A percentile compares a stretch with the other conserved stretches of the same genome.
These are phyloP conservation scores for Hippopotamus amphibius DNA, from an alignment of 2,113 vertebrate genomes.

Conservation along the genomic window DNA sequence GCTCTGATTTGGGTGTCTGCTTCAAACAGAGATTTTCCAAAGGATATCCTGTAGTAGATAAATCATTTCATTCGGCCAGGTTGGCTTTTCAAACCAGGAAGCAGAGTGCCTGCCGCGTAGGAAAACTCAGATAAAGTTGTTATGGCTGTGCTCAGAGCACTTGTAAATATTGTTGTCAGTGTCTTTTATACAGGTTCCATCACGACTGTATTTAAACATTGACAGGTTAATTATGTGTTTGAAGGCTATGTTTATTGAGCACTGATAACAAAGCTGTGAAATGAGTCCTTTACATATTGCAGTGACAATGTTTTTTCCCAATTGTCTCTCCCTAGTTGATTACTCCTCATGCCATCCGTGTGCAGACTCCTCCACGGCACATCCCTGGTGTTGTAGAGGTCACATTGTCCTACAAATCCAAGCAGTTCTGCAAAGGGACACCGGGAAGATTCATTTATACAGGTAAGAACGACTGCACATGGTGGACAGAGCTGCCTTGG, in stretches of 20 bases:
- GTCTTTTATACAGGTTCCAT: constrained; percentile 81
- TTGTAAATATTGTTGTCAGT: constrained; percentile 85
- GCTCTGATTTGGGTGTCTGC: constrained; percentile 59
- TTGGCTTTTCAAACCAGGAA: constrained; percentile 73
- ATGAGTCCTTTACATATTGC: constrained; percentile 77
- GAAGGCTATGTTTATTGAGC: constrained; percentile 87
- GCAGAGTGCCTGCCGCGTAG: constrained; percentile 71
- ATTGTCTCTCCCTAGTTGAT: constrained; percentile 92
- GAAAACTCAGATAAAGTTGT: constrained; percentile 83
- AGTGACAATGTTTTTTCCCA: constrained; percentile 64
- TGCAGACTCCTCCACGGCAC: constrained; percentile 98
- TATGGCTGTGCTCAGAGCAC: constrained; percentile 60
- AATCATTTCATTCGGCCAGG: constrained; percentile 69
- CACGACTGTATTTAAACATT: constrained; percentile 83
- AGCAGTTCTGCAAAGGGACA: constrained; percentile 99
- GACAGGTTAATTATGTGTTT: constrained; percentile 88
- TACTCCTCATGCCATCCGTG: constrained; percentile 98
- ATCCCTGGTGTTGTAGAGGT: constrained; percentile 99
- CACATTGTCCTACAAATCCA: constrained; percentile 99
- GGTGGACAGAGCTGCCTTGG: not conserved
- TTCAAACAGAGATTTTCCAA: constrained; percentile 66
- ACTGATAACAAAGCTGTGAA: constrained; percentile 80
- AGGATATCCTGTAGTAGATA: constrained; percentile 69
- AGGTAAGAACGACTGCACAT: constrained; percentile 87
- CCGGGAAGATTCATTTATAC: constrained; percentile 99